A percentile compares a stretch with the other conserved stretches of the same genome.
Evolutionary conservation across 2,888 invertebrate genomes (phyloP).

Genomic region (Andrena camellia): DNA sequence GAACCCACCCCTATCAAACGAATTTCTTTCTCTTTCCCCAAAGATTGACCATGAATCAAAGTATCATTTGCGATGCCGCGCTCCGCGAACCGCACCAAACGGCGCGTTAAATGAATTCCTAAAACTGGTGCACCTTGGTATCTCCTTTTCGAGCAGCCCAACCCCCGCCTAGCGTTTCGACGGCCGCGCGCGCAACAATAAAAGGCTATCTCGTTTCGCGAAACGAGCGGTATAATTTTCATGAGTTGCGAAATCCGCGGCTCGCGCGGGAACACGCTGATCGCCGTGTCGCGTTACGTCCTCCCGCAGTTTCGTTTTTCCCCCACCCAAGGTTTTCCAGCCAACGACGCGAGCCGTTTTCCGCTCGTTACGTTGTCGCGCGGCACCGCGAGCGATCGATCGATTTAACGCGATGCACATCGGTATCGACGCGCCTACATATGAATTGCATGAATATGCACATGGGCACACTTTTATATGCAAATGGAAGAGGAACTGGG

Average conservation of each 20-base stretch:
- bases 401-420: slow-evolving; percentile 27
- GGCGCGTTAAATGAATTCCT: slow-evolving; percentile 18
- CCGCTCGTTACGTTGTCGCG: background rate
- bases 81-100: background rate
- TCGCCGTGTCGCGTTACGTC: slow-evolving; percentile 27
- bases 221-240: slow-evolving; percentile 56
- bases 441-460: slow-evolving; percentile 15
- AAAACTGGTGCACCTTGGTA: slow-evolving; percentile 41
- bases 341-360: background rate
- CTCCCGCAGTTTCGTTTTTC: slow-evolving; percentile 36
- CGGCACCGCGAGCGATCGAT: slow-evolving; percentile 27
- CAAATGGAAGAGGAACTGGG: background rate
- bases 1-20: background rate
- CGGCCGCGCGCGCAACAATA: slow-evolving; percentile 31
- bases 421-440: slow-evolving; percentile 1
- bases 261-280: background rate
- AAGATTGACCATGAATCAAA: background rate
- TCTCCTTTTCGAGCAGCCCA: slow-evolving; percentile 12
- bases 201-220: slow-evolving; percentile 55
- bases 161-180: slow-evolving; percentile 17
- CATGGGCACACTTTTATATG: slow-evolving; percentile 11
- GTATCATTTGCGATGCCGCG: background rate
- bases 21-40: background rate
- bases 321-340: slow-evolving; percentile 43
- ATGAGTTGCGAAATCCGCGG: slow-evolving; percentile 51